phyloP scores from a whole-genome alignment of 2,888 invertebrate genomes.

The Lissocephala sabroskyi region DNA sequence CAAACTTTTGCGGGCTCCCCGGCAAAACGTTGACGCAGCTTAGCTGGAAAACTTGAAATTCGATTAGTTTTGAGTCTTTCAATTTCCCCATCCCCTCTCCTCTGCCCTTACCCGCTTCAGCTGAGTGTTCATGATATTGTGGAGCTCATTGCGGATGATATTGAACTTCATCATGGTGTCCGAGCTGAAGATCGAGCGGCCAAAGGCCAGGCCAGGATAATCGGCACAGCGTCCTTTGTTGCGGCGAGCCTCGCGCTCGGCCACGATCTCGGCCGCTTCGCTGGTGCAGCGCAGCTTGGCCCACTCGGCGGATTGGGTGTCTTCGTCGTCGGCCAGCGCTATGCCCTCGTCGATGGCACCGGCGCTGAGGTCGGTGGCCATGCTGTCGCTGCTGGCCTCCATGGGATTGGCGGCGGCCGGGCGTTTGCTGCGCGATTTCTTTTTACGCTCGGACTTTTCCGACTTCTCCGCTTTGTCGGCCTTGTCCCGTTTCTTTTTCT shows the following conservation, averaged over 20 bases:
- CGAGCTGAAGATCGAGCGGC: slow-evolving; percentile 93
- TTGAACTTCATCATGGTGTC: slow-evolving; percentile 99
- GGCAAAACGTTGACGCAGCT: slow-evolving; percentile 4
- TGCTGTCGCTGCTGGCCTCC: slow-evolving; percentile 50
- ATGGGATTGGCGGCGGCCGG: slow-evolving; percentile 30
- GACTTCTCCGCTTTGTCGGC: slow-evolving; percentile 34
- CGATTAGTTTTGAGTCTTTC: slow-evolving; percentile 16
- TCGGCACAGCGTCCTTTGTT: slow-evolving; percentile 88
- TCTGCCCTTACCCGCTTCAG: slow-evolving; percentile 87
- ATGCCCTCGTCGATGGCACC: slow-evolving; percentile 73
- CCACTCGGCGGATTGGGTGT: slow-evolving; percentile 85
- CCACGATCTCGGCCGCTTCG: slow-evolving; percentile 89
- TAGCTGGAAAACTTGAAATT: slow-evolving; percentile 10
- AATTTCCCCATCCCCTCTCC: slow-evolving; percentile 4
- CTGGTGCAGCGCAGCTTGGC: slow-evolving; percentile 90
- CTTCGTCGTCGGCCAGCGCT: slow-evolving; percentile 77
- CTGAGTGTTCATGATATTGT: slow-evolving; percentile 97
- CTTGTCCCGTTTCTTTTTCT: slow-evolving; percentile 50
- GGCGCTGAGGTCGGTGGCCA: slow-evolving; percentile 48
- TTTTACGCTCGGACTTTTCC: slow-evolving; percentile 60
- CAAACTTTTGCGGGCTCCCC: slow-evolving; percentile 41
- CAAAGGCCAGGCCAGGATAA: slow-evolving; percentile 93
- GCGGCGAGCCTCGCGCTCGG: slow-evolving; percentile 84
- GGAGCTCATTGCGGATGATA: slow-evolving; percentile 96
- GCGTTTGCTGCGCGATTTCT: slow-evolving; percentile 59